A percentile compares a stretch with the other conserved stretches of the same genome.
phyloP scores from a whole-genome alignment of 2,113 vertebrate species.

The Piprites chloris region DNA sequence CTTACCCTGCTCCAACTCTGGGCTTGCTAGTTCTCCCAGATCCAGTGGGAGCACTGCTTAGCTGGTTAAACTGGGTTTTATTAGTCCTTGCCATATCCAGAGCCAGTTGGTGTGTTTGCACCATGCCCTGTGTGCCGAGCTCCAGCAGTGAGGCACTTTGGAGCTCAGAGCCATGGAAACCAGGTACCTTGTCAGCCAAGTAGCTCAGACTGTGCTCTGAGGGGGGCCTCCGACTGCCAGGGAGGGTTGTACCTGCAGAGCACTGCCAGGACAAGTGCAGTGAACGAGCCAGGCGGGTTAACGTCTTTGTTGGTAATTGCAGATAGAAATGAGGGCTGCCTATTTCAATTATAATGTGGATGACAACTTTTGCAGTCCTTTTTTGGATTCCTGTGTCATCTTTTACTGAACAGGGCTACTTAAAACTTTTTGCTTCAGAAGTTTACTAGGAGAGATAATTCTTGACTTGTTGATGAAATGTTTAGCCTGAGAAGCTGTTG shows the following conservation, averaged over 20 bases:
- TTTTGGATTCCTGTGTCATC: background rate
- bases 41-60: background rate
- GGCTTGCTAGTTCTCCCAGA: background rate
- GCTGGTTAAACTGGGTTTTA: background rate
- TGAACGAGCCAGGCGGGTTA: background rate
- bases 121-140: rapidly evolving
- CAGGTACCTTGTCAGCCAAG: rapidly evolving
- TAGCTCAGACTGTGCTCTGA: rapidly evolving
- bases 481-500: background rate
- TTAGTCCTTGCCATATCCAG: background rate
- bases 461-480: background rate
- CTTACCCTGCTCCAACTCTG: background rate
- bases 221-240: rapidly evolving
- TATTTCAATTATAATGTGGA: background rate
- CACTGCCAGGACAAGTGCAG: rapidly evolving
- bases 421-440: background rate
- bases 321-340: background rate
- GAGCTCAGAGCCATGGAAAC: rapidly evolving
- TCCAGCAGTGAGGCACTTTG: background rate
- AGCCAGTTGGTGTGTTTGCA: background rate
- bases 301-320: background rate
- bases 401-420: background rate
- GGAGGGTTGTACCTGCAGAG: rapidly evolving
- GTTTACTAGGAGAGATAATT: background rate
- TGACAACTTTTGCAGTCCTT: background rate